phyloP scores from a whole-genome alignment of 2,113 vertebrate genomes.

The Sterrhoptilus dennistouni region DNA sequence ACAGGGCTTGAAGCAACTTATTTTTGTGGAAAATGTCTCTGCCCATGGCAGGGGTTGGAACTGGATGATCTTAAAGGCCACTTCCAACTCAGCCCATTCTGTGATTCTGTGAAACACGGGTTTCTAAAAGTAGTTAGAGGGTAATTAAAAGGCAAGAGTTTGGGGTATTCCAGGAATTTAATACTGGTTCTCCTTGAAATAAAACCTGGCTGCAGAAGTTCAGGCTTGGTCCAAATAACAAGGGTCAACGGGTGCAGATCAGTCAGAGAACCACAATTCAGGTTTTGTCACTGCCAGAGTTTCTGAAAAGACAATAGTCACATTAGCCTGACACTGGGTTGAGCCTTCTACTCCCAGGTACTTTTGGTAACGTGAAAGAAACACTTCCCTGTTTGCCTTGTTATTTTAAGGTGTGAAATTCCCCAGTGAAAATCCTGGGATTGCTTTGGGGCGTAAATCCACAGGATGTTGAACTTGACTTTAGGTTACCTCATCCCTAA shows the following conservation, averaged over 20 bases:
- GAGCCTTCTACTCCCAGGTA: not conserved
- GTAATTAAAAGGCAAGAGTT: not conserved
- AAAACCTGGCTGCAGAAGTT: not conserved
- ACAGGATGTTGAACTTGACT: not conserved
- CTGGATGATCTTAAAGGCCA: not conserved
- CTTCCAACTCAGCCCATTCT: not conserved
- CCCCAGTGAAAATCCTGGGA: not conserved
- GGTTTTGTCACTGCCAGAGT: not conserved
- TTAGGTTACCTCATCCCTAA: not conserved
- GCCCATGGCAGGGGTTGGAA: not conserved
- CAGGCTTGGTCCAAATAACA: not conserved
- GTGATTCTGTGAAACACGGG: accelerated
- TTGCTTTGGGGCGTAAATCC: not conserved
- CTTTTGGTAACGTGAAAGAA: not conserved
- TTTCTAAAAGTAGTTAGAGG: not conserved
- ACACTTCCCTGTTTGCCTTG: not conserved
- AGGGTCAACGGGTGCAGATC: not conserved
- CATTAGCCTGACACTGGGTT: not conserved
- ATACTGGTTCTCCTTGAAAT: not conserved
- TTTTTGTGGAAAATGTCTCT: not conserved
- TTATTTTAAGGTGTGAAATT: not conserved
- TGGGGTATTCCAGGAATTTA: not conserved
- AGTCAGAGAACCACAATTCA: not conserved
- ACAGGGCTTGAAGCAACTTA: not conserved
- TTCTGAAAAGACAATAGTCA: not conserved